A percentile compares a stretch with the other conserved stretches of the same genome.
Conservation (phyloP, 2,797 vertebrate species). For the Rhinatrema bivittatum region DNA sequence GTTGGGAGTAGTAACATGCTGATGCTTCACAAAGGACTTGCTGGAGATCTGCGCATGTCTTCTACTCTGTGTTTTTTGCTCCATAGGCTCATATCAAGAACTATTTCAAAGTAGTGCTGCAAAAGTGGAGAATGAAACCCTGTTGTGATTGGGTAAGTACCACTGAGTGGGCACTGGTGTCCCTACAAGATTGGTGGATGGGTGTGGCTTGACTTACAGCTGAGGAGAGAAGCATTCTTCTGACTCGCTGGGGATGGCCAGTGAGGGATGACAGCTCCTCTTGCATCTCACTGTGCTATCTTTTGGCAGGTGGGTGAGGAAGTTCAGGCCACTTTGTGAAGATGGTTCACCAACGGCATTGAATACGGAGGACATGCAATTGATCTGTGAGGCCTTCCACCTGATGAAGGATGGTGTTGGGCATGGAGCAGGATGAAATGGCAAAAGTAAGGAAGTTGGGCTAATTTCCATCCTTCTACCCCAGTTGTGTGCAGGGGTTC, state of each 20-base stretch:
- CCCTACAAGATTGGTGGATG: background rate
- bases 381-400: conserved; percentile 96
- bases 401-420: conserved; percentile 88
- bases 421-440: conserved; percentile 85
- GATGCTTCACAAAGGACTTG: too few species aligned
- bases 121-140: conserved; percentile 89
- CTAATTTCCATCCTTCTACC: too few species aligned
- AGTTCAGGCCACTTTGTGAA: conserved; percentile 92
- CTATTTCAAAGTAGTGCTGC: conserved; percentile 93
- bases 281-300: conserved; percentile 10
- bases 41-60: too few species aligned
- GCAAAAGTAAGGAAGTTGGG: conserved; percentile 67
- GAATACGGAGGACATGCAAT: conserved; percentile 98
- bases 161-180: too few species aligned
- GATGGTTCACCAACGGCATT: conserved; percentile 98
- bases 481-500: too few species aligned
- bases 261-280: rapidly evolving
- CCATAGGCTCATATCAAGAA: conserved; percentile 86
- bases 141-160: conserved; percentile 96
- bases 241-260: background rate
- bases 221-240: rapidly evolving
- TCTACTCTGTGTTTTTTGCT: too few species aligned
- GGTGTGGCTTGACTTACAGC: too few species aligned
- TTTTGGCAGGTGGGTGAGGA: conserved; percentile 85
- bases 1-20: too few species aligned